Conservation (phyloP, 35 echinoderm and acorn worm genomes). For the Amphiura filiformis region DNA sequence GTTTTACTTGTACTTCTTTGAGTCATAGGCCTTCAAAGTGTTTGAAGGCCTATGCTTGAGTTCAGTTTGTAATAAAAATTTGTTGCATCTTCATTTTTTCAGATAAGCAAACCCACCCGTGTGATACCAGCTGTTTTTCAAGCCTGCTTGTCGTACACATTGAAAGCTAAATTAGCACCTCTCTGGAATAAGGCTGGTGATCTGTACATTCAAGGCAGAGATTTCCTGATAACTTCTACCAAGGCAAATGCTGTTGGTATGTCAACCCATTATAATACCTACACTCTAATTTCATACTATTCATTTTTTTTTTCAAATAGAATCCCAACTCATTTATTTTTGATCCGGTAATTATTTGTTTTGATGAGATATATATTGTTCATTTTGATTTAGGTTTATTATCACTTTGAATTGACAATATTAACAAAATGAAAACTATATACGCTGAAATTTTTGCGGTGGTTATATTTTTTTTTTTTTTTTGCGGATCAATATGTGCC, state of each 20-base stretch:
- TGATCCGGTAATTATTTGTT: not conserved
- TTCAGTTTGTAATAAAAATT: not conserved
- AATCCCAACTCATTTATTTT: too few species aligned
- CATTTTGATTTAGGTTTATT: not conserved
- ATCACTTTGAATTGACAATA: not conserved
- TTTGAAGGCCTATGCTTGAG: too few species aligned
- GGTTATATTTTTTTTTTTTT: too few species aligned
- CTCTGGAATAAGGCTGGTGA: constrained; percentile 93
- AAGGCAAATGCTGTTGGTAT: constrained; percentile 64
- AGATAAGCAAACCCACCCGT: constrained; percentile 68
- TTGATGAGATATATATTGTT: not conserved
- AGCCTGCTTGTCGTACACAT: constrained; percentile 77
- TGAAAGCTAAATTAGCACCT: constrained; percentile 86
- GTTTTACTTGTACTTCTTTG: too few species aligned
- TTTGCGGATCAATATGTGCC: too few species aligned
- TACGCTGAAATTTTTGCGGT: too few species aligned
- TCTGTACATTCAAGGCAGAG: constrained; percentile 84
- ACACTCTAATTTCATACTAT: too few species aligned
- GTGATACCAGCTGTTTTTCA: constrained; percentile 84
- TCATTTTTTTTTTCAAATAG: too few species aligned
- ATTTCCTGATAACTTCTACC: constrained; percentile 57
- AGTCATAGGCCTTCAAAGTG: too few species aligned
- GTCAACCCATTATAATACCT: too few species aligned
- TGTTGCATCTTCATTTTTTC: not conserved
- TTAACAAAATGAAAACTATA: not conserved